Percentiles rank a stretch among this genome's conserved stretches.
These are phyloP conservation scores for Catharus minimus DNA, from an alignment of 2,113 vertebrate genomes.

Conservation along the genomic window DNA sequence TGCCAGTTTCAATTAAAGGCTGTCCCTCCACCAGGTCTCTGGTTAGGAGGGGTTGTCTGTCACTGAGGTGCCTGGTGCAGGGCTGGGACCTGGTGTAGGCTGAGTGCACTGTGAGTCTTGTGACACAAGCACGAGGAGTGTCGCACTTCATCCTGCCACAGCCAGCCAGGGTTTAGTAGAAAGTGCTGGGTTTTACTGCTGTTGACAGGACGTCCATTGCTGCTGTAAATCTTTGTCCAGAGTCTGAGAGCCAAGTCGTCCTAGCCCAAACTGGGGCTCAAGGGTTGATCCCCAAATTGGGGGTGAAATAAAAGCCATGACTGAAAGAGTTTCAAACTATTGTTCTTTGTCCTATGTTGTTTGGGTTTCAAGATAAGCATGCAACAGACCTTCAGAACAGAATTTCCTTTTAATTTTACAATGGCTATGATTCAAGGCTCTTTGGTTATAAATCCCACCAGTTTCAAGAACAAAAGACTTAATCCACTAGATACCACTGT, in stretches of 20 bases:
- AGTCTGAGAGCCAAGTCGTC: background rate
- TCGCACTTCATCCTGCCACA: background rate
- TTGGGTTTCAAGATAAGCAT: background rate
- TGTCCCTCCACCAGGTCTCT: background rate
- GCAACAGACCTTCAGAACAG: background rate
- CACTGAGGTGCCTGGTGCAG: background rate
- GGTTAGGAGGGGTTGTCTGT: background rate
- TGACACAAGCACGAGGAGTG: accelerated
- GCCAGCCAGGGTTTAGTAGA: accelerated
- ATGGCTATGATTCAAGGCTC: background rate
- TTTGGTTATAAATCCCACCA: background rate
- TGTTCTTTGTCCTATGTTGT: background rate
- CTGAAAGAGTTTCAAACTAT: background rate
- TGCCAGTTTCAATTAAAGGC: background rate
- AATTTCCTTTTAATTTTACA: conserved; percentile 15
- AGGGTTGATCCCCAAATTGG: background rate
- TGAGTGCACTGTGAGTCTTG: accelerated
- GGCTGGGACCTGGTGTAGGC: background rate
- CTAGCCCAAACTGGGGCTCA: background rate
- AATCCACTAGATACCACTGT: background rate
- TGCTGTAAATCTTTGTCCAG: background rate
- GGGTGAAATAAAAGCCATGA: background rate
- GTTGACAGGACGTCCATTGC: background rate
- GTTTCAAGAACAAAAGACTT: conserved; percentile 15
- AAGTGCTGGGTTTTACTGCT: background rate